Evolutionary conservation across 64 coral and sea anemone genomes (phyloP), one percentile per base, ranked within the genome.

Genomic region (Exaiptasia diaphana): DNA sequence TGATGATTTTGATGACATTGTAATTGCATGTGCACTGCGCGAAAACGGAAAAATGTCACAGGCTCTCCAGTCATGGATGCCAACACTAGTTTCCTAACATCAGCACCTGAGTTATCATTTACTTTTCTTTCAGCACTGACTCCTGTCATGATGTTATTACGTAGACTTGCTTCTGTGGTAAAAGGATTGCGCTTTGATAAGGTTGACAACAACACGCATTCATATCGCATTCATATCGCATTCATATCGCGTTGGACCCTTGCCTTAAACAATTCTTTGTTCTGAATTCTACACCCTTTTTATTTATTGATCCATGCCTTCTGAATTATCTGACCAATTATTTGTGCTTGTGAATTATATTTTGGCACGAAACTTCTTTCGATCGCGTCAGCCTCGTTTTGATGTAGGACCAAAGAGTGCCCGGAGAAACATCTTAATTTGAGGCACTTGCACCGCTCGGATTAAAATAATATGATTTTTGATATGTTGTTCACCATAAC

Each of bases 201-300:
- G 27, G 71, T 45, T 45, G 27, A 1, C 38, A 75, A 45, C 20
- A 46, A 1, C 0, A 38, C 76, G 2, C 42, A 25, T 37, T 69
- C 76, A 33, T 76, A 34, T 64, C 60, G 14, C 12, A 0, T 12
- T 26, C 14, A 25, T 32, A 64, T 13, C 27, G 60, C 83, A 31
- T 65, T 76, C 69, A 53, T 31, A 38, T 76, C 28, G 27, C 71
- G 53, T 28, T 4, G n/a, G 55, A 56, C n/a, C 77, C 72, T 86
- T 41, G 83, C 38, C 12, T 8, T 60, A 17, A 58, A 37, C 57
- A 77, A 65, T 21, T 86, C 83, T 36, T 86, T 77, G 35, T 86
- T 86, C 58, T 86, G 73, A 79, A 30, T 79, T 57, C 50, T n/a
- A n/a, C n/a, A n/a, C n/a, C n/a, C n/a, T n/a, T n/a, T n/a, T n/a